Evolutionary conservation across 2,113 vertebrate species (phyloP).

Genomic region (Sander lucioperca): DNA sequence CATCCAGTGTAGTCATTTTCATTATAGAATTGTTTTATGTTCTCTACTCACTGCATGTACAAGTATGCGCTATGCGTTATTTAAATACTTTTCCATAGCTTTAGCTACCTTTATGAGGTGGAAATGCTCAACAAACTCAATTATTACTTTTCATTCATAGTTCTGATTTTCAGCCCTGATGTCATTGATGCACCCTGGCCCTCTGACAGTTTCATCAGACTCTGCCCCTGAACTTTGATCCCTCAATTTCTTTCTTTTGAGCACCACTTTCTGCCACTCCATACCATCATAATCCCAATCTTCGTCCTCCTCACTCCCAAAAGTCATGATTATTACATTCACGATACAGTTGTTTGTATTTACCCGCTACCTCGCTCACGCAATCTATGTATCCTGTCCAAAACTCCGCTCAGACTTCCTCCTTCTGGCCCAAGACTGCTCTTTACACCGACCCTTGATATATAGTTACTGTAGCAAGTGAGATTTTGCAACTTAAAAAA

Average conservation of each 20-base stretch:
- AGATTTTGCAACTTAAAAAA: neutral
- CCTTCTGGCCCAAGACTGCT: too few relatives aligned
- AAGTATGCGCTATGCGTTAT: too few relatives aligned
- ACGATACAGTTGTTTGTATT: neutral
- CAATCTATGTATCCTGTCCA: too few relatives aligned
- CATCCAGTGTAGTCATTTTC: neutral
- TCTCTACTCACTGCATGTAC: neutral
- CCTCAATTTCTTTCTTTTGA: neutral
- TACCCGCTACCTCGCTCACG: too few relatives aligned
- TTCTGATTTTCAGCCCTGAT: neutral
- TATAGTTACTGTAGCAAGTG: neutral
- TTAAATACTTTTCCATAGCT: neutral
- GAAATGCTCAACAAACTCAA: neutral
- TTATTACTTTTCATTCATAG: neutral
- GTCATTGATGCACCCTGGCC: neutral
- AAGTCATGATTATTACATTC: neutral
- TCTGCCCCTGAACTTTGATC: neutral
- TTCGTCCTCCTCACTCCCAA: neutral
- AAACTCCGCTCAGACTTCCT: too few relatives aligned
- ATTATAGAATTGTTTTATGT: neutral
- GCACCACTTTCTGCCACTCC: neutral
- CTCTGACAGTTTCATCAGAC: neutral
- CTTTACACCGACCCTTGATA: neutral
- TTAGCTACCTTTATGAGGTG: neutral
- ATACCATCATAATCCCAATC: neutral